Evolutionary conservation across 1,140 invertebrate species (phyloP).

Genomic region (Caenorhabditis elegans): WBcel235 BX284603.4:4593501-4594000

Average conservation of each 20-base stretch:
- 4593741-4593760: too few relatives aligned
- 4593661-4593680: too few relatives aligned
- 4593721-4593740: not conserved
- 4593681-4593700: not conserved
- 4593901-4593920: not conserved
- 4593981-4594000: constrained; percentile 11
- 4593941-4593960: constrained; percentile 19
- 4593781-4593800: too few relatives aligned
- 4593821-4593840: too few relatives aligned
- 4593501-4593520: not conserved
- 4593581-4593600: constrained; percentile 21
- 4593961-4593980: not conserved
- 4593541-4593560: not conserved
- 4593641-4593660: constrained; percentile 1
- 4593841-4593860: too few relatives aligned
- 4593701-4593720: not conserved
- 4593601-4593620: constrained; percentile 21
- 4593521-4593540: not conserved
- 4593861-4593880: not conserved
- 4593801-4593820: too few relatives aligned
- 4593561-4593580: constrained; percentile 15
- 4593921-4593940: not conserved
- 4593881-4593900: not conserved
- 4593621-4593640: constrained; percentile 16
- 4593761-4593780: too few relatives aligned